A percentile compares a stretch with the other conserved stretches of the same genome.
Evolutionary conservation across 2,113 vertebrate species (phyloP).

Genomic region (Etheostoma spectabile): DNA sequence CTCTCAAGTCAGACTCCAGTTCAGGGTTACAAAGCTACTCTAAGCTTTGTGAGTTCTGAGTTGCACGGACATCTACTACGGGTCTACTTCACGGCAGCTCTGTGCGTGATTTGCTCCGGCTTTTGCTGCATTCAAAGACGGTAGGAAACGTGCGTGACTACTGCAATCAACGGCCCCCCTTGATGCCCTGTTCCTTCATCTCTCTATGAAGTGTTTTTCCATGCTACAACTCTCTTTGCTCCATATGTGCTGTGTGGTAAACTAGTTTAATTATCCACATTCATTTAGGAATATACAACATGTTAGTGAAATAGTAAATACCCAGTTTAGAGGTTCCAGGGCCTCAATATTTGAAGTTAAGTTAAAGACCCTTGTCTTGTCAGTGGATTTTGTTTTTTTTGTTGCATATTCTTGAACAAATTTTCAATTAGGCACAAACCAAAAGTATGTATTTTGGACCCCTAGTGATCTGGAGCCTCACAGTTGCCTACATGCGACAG

Average conservation of each 20-base stretch:
- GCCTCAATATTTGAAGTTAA: neutral
- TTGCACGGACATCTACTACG: neutral
- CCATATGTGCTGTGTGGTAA: neutral
- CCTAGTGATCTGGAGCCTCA: neutral
- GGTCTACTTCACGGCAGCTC: neutral
- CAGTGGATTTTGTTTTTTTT: neutral
- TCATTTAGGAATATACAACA: neutral
- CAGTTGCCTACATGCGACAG: neutral
- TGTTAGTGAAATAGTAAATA: neutral
- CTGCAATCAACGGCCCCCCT: neutral
- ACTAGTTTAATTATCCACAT: neutral
- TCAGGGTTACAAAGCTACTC: neutral
- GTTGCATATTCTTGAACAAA: neutral
- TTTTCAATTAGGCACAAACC: neutral
- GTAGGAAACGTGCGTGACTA: neutral
- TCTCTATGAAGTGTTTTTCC: neutral
- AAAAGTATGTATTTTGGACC: neutral
- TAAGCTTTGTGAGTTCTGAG: neutral
- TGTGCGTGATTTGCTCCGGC: neutral
- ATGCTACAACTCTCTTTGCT: neutral
- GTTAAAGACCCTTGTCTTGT: neutral
- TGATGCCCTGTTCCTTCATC: neutral
- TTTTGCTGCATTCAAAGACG: slow-evolving; percentile 43
- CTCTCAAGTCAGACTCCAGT: neutral
- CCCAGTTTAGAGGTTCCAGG: too few species aligned